Base-by-base conservation (phyloP, 2,888 invertebrate genomes). In the Megaustenia siamemsis region DNA sequence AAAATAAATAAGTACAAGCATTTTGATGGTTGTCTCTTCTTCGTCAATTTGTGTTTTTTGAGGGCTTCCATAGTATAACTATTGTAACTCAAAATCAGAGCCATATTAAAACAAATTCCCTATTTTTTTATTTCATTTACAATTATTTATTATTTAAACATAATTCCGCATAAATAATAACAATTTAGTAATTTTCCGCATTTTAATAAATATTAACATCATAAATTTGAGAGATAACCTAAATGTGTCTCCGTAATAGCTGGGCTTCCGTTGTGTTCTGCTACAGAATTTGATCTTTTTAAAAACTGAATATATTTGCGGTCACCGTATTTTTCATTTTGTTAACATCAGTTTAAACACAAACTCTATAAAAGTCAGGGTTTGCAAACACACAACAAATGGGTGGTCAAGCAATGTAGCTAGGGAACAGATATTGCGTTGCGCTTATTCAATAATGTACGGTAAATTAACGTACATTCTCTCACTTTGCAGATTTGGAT, bases 31-130 rank as follows among this genome's bases (percentile, higher is more conserved):
- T 24, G 43, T 5, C 35, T 35, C 12, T 45, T 32, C 35, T 77
- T 38, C 32, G 3, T 66, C 45, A 68, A 6, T 77, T 43, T 79
- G 79, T 79, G 79, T 79, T 60, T 6, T 68, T 60, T 32, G 49
- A 8, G 79, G 79, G 43, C 8, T 79, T 18, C 15, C 79, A 66
- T 79, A 79, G 43, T 45, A 18, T 28, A 43, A 5, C 28, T 40
- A n/a, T 53, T 24, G 35, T 56, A 38, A 28, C 15, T 24, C 32
- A n/a, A 35, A 53, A 38, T 53, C 8, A 45, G 21, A 21, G 0
- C 10, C 45, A 45, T 28, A 18, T 8, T 18, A 21, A 4, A 68
- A 73, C 12, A 45, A 15, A 28, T 45, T 15, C 28, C 21, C 12
- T 12, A 5, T 28, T n/a, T 45, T 12, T 38, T 8, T 5, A 68